Evolutionary conservation across 2,113 vertebrate species (phyloP), one percentile per base, ranked within the genome.

Genomic region (Prietella phreatophila): DNA sequence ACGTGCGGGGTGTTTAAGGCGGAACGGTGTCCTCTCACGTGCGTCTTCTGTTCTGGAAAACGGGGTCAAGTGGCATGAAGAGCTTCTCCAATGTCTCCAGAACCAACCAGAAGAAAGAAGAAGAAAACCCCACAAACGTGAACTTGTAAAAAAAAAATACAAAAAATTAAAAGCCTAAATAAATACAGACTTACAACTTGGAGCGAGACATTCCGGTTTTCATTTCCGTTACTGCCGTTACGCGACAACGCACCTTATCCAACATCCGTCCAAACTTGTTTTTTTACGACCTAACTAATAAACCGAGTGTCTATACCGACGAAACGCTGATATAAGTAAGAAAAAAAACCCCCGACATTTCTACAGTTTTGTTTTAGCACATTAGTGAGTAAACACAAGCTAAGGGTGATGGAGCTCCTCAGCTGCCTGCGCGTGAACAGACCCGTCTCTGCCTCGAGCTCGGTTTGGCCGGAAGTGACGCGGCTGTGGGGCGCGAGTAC

Each of bases 381-480:
- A 42, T 6, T 22, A 82, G 39, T 4, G 5, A 1, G 0, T 13
- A 33, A 36, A 58, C 19, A 33, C 6, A 56, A 53, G 3, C 76
- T 55, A 30, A 79, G n/a, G 9, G 0, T 4, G 0, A 42, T 0
- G 17, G 4, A 61, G 56, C 80, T 7, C 56, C 67, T 65, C 71
- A 20, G 84, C 84, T 27, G 73, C 58, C 81, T 50, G 69, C 65
- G 78, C 60, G 69, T 84, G 79, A 56, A 89, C 84, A 4, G 55
- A 67, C 76, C 80, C 39, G 71, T 53, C 80, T 83, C 89, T 33
- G 83, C 71, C 87, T 61, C 78, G 87, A 82, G 19, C 56, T 85
- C 86, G 76, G n/a, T 82, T 89, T 13, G 47, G 56, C 93, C 88
- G 95, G 95, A 96, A 93, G 73, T 96, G 95, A 95, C 95, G 95